Percentiles rank a stretch among this genome's conserved stretches.
Evolutionary conservation across 2,113 vertebrate species (phyloP).

Genomic region (Clarias gariepinus): DNA sequence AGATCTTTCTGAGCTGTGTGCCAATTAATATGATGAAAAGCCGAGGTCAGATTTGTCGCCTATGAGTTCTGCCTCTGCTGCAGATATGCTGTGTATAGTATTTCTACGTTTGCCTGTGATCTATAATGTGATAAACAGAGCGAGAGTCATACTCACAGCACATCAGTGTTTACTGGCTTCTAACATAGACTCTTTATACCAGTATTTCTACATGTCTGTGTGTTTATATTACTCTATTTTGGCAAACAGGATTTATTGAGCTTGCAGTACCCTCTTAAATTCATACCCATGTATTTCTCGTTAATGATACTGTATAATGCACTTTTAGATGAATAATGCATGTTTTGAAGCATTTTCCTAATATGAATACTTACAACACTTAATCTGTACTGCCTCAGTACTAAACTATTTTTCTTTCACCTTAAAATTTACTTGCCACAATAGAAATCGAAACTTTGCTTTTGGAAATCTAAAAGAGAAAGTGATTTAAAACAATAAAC

Average conservation of each 20-base stretch:
- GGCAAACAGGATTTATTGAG: not conserved
- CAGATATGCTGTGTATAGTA: slow-evolving; percentile 10
- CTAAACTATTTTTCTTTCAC: not conserved
- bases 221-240: slow-evolving; percentile 28
- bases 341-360: not conserved
- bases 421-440: no score
- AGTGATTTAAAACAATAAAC: not conserved
- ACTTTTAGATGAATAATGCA: not conserved
- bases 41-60: not conserved
- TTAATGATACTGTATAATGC: not conserved
- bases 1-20: not conserved
- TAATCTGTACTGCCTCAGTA: not conserved
- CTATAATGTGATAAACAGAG: not conserved
- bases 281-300: not conserved
- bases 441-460: not conserved
- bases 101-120: slow-evolving; percentile 9
- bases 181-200: slow-evolving; percentile 22
- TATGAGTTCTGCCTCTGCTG: not conserved
- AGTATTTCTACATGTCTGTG: slow-evolving; percentile 12
- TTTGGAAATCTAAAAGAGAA: not conserved
- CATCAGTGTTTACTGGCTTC: slow-evolving; percentile 27
- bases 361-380: not conserved
- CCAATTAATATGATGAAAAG: not conserved
- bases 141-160: not conserved
- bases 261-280: not conserved